Percentiles rank a stretch among this genome's conserved stretches.
Evolutionary conservation across 1,140 invertebrate genomes (phyloP).

Genomic region (Bombus difficillimus): DNA sequence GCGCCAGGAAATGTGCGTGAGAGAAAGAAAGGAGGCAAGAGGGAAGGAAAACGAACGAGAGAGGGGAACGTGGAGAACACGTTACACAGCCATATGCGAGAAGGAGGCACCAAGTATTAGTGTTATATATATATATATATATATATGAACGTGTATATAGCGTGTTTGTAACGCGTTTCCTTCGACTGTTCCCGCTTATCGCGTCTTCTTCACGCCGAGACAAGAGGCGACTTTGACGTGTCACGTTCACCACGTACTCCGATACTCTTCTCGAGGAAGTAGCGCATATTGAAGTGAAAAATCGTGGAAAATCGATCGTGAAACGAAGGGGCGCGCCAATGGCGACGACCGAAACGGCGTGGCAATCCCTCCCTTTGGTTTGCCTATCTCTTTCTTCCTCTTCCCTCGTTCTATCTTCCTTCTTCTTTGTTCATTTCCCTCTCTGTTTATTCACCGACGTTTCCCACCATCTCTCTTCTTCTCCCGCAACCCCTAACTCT

Average conservation of each 20-base stretch:
- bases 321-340: constrained; percentile 58
- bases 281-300: constrained; percentile 56
- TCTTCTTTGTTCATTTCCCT: not conserved
- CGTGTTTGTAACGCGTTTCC: constrained; percentile 34
- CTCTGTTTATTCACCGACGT: not conserved
- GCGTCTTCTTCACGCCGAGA: constrained; percentile 33
- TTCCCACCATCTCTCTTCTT: not conserved
- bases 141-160: not conserved
- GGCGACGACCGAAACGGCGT: constrained; percentile 65
- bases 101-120: not conserved
- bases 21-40: constrained; percentile 30
- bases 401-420: too few relatives aligned
- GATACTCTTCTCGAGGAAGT: constrained; percentile 34
- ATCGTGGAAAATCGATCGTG: constrained; percentile 70
- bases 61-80: not conserved
- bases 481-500: not conserved
- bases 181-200: constrained; percentile 24
- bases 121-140: not conserved
- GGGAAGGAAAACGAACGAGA: not conserved
- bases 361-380: constrained; percentile 25
- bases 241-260: constrained; percentile 34
- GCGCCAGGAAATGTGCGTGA: constrained; percentile 31
- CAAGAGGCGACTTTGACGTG: constrained; percentile 23
- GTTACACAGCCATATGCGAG: not conserved
- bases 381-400: not conserved